Conservation (phyloP, 2,113 vertebrate genomes). For the Seriola dumerili region DNA sequence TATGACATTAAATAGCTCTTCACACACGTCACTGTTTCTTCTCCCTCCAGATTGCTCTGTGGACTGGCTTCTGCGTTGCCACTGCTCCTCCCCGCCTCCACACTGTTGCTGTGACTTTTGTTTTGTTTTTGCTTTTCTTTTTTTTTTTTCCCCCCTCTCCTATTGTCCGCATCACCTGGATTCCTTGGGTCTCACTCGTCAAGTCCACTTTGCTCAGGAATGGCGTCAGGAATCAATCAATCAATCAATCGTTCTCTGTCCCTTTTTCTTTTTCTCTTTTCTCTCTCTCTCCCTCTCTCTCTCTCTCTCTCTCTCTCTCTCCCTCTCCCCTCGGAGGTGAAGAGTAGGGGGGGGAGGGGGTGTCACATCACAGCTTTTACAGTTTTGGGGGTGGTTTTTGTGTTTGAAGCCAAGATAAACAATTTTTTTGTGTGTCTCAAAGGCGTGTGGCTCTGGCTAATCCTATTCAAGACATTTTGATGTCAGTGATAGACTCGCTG, state of each 20-base stretch:
- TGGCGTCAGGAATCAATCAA: conserved; percentile 78
- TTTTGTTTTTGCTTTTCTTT: conserved; percentile 5
- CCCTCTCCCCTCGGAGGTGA: neutral
- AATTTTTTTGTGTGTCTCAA: conserved; percentile 36
- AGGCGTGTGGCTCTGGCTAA: conserved; percentile 51
- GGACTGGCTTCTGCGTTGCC: conserved; percentile 64
- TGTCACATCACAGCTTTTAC: conserved; percentile 56
- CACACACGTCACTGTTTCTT: neutral
- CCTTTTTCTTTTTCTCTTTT: conserved; percentile 16
- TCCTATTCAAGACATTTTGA: conserved; percentile 44
- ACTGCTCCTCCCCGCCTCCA: conserved; percentile 67
- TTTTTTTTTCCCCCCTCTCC: conserved; percentile 26
- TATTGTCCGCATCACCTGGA: conserved; percentile 63
- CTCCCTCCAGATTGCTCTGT: conserved; percentile 59
- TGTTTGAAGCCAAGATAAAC: conserved; percentile 76
- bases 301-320: conserved; percentile 16
- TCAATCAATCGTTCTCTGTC: conserved; percentile 13
- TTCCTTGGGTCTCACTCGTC: conserved; percentile 73
- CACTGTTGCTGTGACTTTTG: conserved; percentile 65
- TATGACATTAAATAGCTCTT: neutral
- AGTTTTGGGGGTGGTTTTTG: conserved; percentile 46
- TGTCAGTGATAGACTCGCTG: conserved; percentile 61
- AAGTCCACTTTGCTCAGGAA: conserved; percentile 82
- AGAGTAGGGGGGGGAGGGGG: neutral
- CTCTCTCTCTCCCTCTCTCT: conserved; percentile 13